These are phyloP conservation scores for Ascaphus truei DNA, from an alignment of 2,113 vertebrate species.

Conservation along the genomic window DNA sequence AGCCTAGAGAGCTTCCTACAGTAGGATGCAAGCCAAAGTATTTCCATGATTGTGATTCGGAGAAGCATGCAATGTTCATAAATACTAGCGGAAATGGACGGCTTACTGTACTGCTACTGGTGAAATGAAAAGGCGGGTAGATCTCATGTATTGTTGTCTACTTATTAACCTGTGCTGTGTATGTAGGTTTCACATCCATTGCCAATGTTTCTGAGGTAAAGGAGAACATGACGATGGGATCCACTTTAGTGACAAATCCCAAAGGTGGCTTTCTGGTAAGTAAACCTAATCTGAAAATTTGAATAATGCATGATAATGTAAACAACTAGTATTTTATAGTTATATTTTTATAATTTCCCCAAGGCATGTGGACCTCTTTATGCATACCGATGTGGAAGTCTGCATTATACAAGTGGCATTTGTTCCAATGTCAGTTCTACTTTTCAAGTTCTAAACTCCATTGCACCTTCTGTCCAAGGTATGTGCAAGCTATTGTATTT, in stretches of 20 bases:
- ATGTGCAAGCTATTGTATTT: constrained; percentile 45
- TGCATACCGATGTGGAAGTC: constrained; percentile 86
- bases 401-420: constrained; percentile 89
- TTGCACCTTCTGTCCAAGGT: constrained; percentile 84
- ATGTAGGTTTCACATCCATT: constrained; percentile 77
- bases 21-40: too few species aligned
- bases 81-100: too few species aligned
- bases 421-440: constrained; percentile 88
- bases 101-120: too few species aligned
- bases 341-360: constrained; percentile 40
- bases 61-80: too few species aligned
- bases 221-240: constrained; percentile 97
- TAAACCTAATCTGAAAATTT: constrained; percentile 7
- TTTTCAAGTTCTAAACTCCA: constrained; percentile 81
- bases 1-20: too few species aligned
- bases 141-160: too few species aligned
- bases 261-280: constrained; percentile 95
- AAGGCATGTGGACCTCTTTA: constrained; percentile 96
- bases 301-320: not conserved
- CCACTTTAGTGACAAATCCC: constrained; percentile 89
- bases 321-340: constrained; percentile 6
- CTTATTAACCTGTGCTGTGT: too few species aligned
- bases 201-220: constrained; percentile 87
- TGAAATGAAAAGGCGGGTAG: too few species aligned
- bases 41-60: too few species aligned